Conservation (phyloP, 2,888 invertebrate genomes). For the Strigamia crassipes region DNA sequence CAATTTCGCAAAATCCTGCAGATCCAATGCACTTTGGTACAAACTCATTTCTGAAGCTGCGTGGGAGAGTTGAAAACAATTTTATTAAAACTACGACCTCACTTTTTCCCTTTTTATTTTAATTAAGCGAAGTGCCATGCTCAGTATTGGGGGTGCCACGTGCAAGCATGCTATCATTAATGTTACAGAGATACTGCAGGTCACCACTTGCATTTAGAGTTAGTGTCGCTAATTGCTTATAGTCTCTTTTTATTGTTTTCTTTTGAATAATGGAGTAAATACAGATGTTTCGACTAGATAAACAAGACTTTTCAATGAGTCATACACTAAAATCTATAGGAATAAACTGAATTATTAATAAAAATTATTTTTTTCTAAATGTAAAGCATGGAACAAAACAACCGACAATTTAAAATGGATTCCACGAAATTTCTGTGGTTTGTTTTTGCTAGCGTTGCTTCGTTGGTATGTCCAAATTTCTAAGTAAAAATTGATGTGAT, state of each 20-base stretch:
- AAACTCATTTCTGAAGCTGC: slow-evolving; percentile 49
- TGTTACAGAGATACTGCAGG: background rate
- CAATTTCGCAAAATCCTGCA: slow-evolving; percentile 39
- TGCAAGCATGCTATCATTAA: background rate
- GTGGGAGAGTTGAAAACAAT: background rate
- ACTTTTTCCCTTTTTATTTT: background rate
- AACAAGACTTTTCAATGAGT: background rate
- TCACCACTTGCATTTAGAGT: background rate
- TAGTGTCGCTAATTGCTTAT: background rate
- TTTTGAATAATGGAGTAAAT: background rate
- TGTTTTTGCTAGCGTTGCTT: too few relatives aligned
- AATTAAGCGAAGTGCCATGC: background rate
- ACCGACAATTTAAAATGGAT: too few relatives aligned
- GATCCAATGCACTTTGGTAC: slow-evolving; percentile 49
- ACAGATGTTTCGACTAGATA: background rate
- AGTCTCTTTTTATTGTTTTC: background rate
- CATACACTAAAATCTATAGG: background rate
- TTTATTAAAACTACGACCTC: background rate
- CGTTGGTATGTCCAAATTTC: too few relatives aligned
- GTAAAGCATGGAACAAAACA: too few relatives aligned
- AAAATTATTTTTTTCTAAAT: background rate
- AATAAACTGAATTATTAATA: background rate
- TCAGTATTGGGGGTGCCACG: background rate
- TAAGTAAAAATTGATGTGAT: background rate
- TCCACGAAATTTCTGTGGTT: too few relatives aligned